These are phyloP conservation scores for Urocynchramus pylzowi DNA, from an alignment of 2,113 vertebrate species.

Conservation along the genomic window DNA sequence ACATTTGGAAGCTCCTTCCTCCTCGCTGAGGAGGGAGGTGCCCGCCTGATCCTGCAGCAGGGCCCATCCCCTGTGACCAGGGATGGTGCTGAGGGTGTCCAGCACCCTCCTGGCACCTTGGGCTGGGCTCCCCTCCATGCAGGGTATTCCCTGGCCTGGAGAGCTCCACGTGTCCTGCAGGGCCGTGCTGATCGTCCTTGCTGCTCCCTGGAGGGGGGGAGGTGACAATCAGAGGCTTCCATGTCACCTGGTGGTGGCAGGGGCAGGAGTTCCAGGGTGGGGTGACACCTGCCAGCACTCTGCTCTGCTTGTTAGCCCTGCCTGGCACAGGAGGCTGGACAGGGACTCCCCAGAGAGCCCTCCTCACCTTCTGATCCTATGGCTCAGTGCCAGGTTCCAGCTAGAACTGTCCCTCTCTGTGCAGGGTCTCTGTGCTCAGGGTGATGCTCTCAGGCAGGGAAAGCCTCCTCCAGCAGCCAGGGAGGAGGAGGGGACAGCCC, in stretches of 20 bases:
- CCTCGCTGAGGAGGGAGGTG: background rate
- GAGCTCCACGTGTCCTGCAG: accelerated
- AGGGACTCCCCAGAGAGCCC: background rate
- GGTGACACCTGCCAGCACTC: background rate
- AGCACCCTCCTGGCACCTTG: accelerated
- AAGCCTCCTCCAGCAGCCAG: background rate
- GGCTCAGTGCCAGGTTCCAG: background rate
- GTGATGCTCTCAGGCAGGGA: background rate
- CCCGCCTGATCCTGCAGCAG: background rate
- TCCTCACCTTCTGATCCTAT: background rate
- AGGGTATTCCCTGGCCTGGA: accelerated
- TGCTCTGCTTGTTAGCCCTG: background rate
- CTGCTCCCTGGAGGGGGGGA: background rate
- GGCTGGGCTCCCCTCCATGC: background rate
- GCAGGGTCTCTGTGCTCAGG: background rate
- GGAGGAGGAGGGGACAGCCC: background rate
- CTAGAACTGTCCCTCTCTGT: background rate
- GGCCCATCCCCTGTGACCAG: background rate
- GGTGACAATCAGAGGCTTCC: background rate
- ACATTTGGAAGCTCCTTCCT: background rate
- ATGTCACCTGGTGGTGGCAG: background rate
- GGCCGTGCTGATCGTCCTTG: accelerated
- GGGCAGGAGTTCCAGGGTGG: background rate
- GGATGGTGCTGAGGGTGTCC: background rate
- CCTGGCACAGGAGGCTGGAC: background rate